phyloP scores from a whole-genome alignment of 2,888 invertebrate species.

The Campopleginae sp. region DNA sequence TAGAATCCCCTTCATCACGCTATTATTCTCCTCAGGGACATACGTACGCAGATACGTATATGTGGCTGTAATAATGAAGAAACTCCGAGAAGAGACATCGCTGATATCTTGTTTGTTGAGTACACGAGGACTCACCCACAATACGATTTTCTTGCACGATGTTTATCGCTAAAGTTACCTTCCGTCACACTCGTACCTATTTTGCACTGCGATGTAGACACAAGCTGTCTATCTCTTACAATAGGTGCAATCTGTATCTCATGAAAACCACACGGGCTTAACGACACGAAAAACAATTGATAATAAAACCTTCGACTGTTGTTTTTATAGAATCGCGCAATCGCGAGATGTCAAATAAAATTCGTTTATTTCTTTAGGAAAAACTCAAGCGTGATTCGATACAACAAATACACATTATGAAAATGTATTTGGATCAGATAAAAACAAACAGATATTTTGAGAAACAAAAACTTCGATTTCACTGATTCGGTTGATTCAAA shows the following conservation, averaged over 20 bases:
- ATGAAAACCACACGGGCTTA: slow-evolving; percentile 24
- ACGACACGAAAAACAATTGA: slow-evolving; percentile 18
- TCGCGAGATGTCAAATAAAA: neutral
- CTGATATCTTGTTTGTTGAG: slow-evolving; percentile 40
- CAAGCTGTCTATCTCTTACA: slow-evolving; percentile 19
- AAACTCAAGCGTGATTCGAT: no score
- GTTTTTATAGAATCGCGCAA: neutral
- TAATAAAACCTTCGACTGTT: neutral
- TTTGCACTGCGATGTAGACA: slow-evolving; percentile 4
- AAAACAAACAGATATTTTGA: no score
- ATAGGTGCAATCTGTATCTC: slow-evolving; percentile 50
- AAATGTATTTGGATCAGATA: no score
- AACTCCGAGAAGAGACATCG: slow-evolving; percentile 19
- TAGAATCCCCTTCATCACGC: neutral
- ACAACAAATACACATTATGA: no score
- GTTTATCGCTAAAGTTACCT: slow-evolving; percentile 35
- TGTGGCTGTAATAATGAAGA: neutral
- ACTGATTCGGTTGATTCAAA: no score
- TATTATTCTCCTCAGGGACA: neutral
- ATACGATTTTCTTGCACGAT: slow-evolving; percentile 40
- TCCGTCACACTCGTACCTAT: slow-evolving; percentile 28
- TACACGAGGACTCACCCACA: slow-evolving; percentile 47
- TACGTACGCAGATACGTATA: neutral
- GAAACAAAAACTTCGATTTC: no score
- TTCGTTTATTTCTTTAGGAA: neutral